A percentile compares a stretch with the other conserved stretches of the same genome.
phyloP scores from a whole-genome alignment of 2,113 vertebrate species.

The Leptodactylus fuscus region DNA sequence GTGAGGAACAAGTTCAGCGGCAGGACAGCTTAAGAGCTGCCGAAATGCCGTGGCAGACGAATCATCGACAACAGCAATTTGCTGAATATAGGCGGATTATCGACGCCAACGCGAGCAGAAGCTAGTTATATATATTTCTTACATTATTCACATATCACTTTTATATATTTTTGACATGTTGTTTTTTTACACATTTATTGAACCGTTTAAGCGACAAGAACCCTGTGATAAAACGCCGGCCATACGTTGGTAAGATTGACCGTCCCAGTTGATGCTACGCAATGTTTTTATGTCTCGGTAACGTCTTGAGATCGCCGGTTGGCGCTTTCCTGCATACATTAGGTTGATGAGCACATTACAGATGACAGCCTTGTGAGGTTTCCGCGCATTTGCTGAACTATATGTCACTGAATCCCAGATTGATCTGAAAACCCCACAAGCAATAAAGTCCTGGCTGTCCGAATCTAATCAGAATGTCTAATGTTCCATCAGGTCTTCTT shows the following conservation, averaged over 20 bases:
- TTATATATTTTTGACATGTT: too few relatives aligned
- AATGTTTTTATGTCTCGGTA: background rate
- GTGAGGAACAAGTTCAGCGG: too few relatives aligned
- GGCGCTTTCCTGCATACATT: background rate
- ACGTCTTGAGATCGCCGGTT: background rate
- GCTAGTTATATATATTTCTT: too few relatives aligned
- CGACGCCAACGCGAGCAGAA: too few relatives aligned
- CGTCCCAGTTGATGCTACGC: background rate
- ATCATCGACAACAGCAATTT: too few relatives aligned
- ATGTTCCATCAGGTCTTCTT: conserved; percentile 18
- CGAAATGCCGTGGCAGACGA: too few relatives aligned
- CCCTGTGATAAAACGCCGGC: background rate
- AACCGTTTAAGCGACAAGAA: background rate
- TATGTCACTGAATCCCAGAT: conserved; percentile 21
- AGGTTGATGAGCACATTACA: background rate
- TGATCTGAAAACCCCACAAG: background rate
- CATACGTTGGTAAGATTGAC: background rate
- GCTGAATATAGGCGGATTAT: too few relatives aligned
- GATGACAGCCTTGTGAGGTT: conserved; percentile 31
- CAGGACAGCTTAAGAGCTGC: too few relatives aligned
- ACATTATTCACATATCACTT: too few relatives aligned
- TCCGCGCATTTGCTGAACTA: conserved; percentile 30
- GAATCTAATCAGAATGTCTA: conserved; percentile 42
- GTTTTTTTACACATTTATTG: background rate
- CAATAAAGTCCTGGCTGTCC: conserved; percentile 19